Base-by-base conservation (phyloP, 2,888 invertebrate species). In the Anticlea derivata region DNA sequence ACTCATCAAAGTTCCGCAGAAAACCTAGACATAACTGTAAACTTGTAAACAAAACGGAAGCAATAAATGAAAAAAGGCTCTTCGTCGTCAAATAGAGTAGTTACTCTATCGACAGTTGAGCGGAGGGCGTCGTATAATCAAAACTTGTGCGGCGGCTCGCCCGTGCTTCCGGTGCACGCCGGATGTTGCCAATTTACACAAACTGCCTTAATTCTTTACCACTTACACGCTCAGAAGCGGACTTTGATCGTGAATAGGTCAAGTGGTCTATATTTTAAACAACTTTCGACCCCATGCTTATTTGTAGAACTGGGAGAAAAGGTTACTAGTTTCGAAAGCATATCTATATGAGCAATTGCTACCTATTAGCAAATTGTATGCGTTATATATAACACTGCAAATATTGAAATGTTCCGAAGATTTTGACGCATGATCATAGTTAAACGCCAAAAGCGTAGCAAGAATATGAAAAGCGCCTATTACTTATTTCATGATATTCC, bases 161-260 rank as follows among this genome's bases (percentile, higher is more conserved):
- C 54, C 53, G 50, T 57, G 63, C 71, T 73, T 79, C 81, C 78
- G 73, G 67, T 54, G 63, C 60, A 52, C 61, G 55, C 67, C 78
- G 85, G 86, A 85, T 78, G 78, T 70, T 63, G 59, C 63, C 75
- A 85, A 80, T 85, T 80, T 84, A 68, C 70, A 74, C 78, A 79
- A 80, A 83, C 77, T 80, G 73, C 66, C 70, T 78, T 75, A 81
- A 78, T 80, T 79, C 71, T 77, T 78, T 61, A 62, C 11, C 46
- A 43, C 44, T 35, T 27, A 37, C 37, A 50, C 39, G 48, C 29
- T 55, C 55, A 31, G 35, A 43, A 22, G 24, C 13, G 11, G 24
- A 11, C 46, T 72, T 71, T 67, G 68, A 65, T 27, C 8, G 52
- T 57, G 35, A 53, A 65, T 64, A 68, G 35, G 37, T 39, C 22